Base-by-base conservation (phyloP, 1,140 invertebrate species). In the Sipha flava region DNA sequence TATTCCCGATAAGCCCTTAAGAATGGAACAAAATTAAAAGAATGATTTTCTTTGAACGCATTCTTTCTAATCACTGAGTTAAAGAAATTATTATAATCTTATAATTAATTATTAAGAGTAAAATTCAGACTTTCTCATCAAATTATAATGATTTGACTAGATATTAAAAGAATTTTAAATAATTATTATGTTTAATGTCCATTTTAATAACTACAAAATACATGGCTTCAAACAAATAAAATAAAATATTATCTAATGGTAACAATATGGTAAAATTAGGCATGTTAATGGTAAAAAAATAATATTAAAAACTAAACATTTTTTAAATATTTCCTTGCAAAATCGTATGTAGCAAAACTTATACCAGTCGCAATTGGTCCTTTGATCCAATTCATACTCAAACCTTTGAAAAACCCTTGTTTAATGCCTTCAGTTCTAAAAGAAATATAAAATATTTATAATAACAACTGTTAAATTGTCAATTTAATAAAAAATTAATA, bases 301-400 rank as follows among this genome's bases (percentile, higher is more conserved):
- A 79, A 21, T 79, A 45, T 47, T 47, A 34, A 66, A 34, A 54
- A 26, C 29, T 66, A 68, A 64, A 64, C 47, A 2, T 31, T 47
- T 37, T 81, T 83, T 81, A 94, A 85, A 70, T 87, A 86, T 73
- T 90, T 88, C 81, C 91, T 91, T 34, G 94, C 91, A 26, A 90
- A 86, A 86, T 99, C 97, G 86, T 98, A 98, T 0, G 95, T 96
- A 3, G 95, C 93, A 87, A 99, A 99, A 85, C 95, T 98, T 81
- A 98, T 96, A 52, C 97, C 97, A n/a, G 97, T 96, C 3, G 97
- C 95, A 59, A 99, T 94, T 0, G 98, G 98, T 6, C 98, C 98
- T 87, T 99, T 99, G 3, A 99, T 92, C 95, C 96, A 99, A 87
- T 99, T 99, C 94, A 99, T 97, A 82, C 94, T 97, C 0, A 99